Conservation (phyloP, 2,113 vertebrate genomes). For the Equus przewalskii region DNA sequence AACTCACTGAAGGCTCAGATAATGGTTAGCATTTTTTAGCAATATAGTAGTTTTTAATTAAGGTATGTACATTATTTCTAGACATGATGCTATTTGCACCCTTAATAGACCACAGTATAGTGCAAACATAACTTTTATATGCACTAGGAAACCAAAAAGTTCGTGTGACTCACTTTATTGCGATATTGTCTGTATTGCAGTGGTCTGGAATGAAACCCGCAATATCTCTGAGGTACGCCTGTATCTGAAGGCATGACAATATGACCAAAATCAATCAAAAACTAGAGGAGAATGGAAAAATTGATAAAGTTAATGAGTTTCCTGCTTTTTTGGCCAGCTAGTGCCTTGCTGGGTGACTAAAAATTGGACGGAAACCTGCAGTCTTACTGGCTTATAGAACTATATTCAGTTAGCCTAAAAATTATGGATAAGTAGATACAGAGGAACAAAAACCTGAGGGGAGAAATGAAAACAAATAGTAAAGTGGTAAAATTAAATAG, state of each 20-base stretch:
- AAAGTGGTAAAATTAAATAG: background rate
- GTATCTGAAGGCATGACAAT: background rate
- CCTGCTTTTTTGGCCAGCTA: background rate
- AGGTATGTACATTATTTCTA: too few relatives aligned
- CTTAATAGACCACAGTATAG: too few relatives aligned
- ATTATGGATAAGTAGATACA: background rate
- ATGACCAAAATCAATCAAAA: background rate
- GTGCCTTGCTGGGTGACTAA: background rate
- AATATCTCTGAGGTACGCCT: too few relatives aligned
- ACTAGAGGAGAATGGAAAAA: background rate
- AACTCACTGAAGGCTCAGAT: too few relatives aligned
- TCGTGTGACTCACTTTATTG: too few relatives aligned
- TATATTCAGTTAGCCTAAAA: slow-evolving; percentile 28
- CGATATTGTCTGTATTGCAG: too few relatives aligned
- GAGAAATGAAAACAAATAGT: background rate
- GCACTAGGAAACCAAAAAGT: too few relatives aligned
- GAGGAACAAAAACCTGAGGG: background rate
- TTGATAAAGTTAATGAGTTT: slow-evolving; percentile 24
- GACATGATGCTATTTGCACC: too few relatives aligned
- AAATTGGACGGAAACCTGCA: background rate
- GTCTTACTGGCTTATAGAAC: background rate
- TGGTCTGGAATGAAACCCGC: too few relatives aligned
- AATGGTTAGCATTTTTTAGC: too few relatives aligned
- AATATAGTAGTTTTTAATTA: too few relatives aligned
- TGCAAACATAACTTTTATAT: too few relatives aligned